These are phyloP conservation scores for Mustela nigripes DNA, from an alignment of 2,113 vertebrate genomes.

Conservation along the genomic window DNA sequence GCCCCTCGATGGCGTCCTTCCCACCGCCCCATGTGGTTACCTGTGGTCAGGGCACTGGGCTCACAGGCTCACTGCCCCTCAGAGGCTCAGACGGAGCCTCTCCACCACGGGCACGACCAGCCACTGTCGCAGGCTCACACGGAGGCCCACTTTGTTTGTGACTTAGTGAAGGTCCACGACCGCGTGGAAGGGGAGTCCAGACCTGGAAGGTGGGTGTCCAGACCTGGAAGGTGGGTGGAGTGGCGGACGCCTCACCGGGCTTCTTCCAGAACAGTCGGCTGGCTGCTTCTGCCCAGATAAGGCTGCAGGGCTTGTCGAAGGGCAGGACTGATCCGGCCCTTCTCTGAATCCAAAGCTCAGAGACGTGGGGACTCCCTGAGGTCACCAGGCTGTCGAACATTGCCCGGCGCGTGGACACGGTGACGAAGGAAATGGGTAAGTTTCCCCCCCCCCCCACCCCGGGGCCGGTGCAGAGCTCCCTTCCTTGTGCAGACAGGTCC, in stretches of 20 bases:
- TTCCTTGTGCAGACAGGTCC: fast-evolving
- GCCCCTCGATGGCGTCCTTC: fast-evolving
- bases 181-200: fast-evolving
- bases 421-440: neutral
- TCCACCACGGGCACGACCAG: neutral
- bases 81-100: neutral
- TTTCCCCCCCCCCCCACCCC: fast-evolving
- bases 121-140: neutral
- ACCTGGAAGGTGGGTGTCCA: neutral
- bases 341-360: neutral
- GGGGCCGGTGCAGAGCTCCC: no score
- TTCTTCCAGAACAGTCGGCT: neutral
- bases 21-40: fast-evolving
- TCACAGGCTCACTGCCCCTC: fast-evolving
- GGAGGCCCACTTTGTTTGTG: neutral
- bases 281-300: neutral
- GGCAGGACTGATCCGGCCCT: no score
- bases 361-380: neutral
- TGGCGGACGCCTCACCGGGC: no score
- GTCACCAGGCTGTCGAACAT: neutral
- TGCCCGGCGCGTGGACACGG: fast-evolving
- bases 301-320: neutral
- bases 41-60: neutral
- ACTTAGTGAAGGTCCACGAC: no score
- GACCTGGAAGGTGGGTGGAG: neutral